These are phyloP conservation scores for Thalassarche chlororhynchos DNA, from an alignment of 2,113 vertebrate species.

Conservation along the genomic window DNA sequence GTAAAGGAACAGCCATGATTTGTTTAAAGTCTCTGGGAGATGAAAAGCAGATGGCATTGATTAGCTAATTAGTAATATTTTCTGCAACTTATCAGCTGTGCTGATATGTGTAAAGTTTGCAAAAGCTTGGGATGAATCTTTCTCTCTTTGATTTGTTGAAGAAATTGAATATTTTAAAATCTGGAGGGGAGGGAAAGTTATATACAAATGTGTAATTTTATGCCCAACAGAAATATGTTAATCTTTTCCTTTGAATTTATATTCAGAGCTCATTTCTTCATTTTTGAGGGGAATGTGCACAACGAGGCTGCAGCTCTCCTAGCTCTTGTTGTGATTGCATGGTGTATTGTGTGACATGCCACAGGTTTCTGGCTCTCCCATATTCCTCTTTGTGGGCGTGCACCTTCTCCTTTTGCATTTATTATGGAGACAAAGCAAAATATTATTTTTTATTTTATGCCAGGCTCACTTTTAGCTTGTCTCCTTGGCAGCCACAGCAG, in stretches of 20 bases:
- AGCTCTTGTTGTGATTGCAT: background rate
- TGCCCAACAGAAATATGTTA: background rate
- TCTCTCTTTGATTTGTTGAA: background rate
- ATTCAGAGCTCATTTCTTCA: background rate
- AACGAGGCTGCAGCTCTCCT: background rate
- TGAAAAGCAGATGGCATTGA: slow-evolving; percentile 43
- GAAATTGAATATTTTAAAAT: background rate
- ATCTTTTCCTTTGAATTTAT: background rate
- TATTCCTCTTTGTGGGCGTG: background rate
- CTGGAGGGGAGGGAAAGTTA: background rate
- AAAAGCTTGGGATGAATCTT: background rate
- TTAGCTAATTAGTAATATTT: slow-evolving; percentile 50
- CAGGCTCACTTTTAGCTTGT: background rate
- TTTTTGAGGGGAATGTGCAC: background rate
- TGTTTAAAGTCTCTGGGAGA: background rate
- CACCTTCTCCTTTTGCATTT: background rate
- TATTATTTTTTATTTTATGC: background rate
- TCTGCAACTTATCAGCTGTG: background rate
- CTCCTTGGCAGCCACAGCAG: background rate
- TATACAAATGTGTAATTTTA: background rate
- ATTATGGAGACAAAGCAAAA: background rate
- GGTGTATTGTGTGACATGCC: background rate
- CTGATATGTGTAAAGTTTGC: background rate
- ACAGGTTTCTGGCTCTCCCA: background rate
- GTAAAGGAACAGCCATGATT: background rate